These are phyloP conservation scores for Acronicta leporina DNA, from an alignment of 2,888 invertebrate genomes.

Conservation along the genomic window DNA sequence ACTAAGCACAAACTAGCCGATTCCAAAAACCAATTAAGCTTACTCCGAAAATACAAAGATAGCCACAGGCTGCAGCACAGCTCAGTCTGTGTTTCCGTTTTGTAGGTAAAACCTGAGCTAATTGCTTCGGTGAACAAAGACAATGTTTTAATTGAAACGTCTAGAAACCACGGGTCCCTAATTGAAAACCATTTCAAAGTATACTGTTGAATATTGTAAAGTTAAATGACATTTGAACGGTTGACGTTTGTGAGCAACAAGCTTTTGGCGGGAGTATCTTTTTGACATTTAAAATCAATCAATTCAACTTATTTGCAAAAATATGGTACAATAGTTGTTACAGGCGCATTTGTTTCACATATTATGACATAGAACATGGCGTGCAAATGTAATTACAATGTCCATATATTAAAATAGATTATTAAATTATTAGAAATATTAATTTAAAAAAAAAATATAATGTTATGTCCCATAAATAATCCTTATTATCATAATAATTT, in stretches of 20 bases:
- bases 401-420: no score
- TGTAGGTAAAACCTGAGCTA: constrained; percentile 27
- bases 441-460: no score
- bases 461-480: no score
- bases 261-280: neutral
- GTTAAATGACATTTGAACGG: constrained; percentile 26
- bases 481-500: no score
- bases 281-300: neutral
- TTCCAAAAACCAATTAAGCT: constrained; percentile 42
- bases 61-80: constrained; percentile 25
- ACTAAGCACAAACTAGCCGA: constrained; percentile 24
- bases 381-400: no score
- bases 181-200: constrained; percentile 61
- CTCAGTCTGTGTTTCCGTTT: constrained; percentile 12
- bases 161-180: constrained; percentile 46
- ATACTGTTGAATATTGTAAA: constrained; percentile 49
- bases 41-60: constrained; percentile 23
- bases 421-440: no score
- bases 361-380: no score
- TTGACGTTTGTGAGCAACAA: constrained; percentile 14
- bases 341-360: no score
- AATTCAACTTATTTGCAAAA: no score
- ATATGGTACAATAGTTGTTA: no score
- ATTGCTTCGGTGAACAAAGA: constrained; percentile 35
- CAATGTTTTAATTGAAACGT: constrained; percentile 59